A percentile compares a stretch with the other conserved stretches of the same genome.
Evolutionary conservation across 2,113 vertebrate genomes (phyloP).

Genomic region (Fregata magnificens): DNA sequence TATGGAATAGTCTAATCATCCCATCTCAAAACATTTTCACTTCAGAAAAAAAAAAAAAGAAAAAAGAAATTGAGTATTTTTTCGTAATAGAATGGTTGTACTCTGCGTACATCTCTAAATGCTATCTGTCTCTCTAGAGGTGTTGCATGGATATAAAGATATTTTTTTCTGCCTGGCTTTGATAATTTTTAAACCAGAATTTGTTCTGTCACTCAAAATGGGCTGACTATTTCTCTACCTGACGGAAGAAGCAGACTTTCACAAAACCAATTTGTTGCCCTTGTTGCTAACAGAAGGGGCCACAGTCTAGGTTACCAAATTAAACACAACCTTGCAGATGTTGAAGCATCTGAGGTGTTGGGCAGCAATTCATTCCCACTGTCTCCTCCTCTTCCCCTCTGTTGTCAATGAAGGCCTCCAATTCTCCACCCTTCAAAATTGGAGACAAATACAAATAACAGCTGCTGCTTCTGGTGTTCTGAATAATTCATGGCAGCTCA

Average conservation of each 20-base stretch:
- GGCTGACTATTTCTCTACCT: not conserved
- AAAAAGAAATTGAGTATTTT: not conserved
- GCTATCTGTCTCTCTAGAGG: not conserved
- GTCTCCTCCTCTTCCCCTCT: constrained; percentile 3
- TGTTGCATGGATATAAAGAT: not conserved
- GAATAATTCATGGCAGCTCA: constrained; percentile 63
- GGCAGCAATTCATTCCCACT: constrained; percentile 31
- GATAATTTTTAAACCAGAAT: not conserved
- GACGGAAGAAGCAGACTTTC: not conserved
- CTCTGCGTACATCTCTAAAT: not conserved
- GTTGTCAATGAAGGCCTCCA: constrained; percentile 15
- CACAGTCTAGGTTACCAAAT: not conserved
- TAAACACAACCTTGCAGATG: constrained; percentile 18
- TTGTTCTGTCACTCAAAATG: not conserved
- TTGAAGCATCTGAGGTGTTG: not conserved
- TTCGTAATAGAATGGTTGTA: not conserved
- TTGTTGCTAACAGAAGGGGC: not conserved
- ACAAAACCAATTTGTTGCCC: not conserved
- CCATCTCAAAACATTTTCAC: not conserved
- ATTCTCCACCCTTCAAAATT: constrained; percentile 51
- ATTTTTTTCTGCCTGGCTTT: not conserved
- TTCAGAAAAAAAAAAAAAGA: not conserved
- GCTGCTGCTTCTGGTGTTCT: constrained; percentile 55
- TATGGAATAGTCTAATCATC: not conserved
- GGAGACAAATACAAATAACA: constrained; percentile 52